phyloP scores from a whole-genome alignment of 2,797 vertebrate genomes.

The Coccyzus lansbergi region DNA sequence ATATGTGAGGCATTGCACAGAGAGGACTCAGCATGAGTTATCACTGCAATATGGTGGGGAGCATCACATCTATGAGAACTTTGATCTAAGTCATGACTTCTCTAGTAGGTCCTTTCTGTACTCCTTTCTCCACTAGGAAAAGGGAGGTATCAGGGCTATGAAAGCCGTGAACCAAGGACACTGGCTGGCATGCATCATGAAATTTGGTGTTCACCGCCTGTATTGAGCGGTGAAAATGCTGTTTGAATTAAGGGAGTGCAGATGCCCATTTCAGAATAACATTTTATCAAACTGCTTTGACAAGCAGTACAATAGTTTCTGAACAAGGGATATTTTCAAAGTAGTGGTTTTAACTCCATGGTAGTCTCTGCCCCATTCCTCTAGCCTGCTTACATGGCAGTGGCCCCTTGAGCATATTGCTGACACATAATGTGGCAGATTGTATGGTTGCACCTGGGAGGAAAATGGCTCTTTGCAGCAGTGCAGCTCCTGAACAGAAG shows the following conservation, averaged over 20 bases:
- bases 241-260: neutral
- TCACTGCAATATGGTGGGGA: neutral
- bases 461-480: neutral
- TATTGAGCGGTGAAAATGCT: neutral
- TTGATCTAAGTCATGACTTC: neutral
- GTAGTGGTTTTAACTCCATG: neutral
- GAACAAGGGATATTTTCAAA: neutral
- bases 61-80: neutral
- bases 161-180: neutral
- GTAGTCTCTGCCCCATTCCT: neutral
- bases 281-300: neutral
- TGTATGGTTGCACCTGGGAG: neutral
- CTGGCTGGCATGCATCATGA: neutral
- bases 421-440: neutral
- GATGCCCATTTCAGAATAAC: neutral
- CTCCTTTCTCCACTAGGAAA: neutral
- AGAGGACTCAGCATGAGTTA: neutral
- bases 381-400: rapidly evolving
- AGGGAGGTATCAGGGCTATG: neutral
- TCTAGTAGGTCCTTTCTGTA: neutral
- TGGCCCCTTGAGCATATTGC: neutral
- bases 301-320: neutral
- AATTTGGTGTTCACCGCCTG: neutral
- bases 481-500: neutral
- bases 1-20: neutral